Percentiles rank a stretch among this genome's conserved stretches.
These are phyloP conservation scores for Rousettus madagascariensis DNA, from an alignment of 2,797 vertebrate species.

Conservation along the genomic window DNA sequence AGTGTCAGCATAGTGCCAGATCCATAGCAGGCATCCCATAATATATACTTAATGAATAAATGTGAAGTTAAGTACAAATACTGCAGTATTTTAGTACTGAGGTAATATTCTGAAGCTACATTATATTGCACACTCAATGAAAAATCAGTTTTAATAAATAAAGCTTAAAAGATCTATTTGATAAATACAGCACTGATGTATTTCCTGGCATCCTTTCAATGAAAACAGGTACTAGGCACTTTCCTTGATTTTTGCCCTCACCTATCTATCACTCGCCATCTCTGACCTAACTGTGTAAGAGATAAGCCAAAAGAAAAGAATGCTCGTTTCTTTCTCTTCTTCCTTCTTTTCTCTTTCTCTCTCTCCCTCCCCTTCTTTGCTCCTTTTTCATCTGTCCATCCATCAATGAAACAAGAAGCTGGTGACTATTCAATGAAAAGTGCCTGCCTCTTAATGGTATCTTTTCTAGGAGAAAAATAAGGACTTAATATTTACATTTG, in stretches of 20 bases:
- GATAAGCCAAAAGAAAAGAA: not conserved
- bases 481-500: constrained; percentile 34
- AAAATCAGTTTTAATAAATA: not conserved
- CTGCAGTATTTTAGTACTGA: not conserved
- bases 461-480: constrained; percentile 45
- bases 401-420: not conserved
- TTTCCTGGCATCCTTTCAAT: not conserved
- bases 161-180: not conserved
- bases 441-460: not conserved
- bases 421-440: not conserved
- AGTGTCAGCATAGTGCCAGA: not conserved
- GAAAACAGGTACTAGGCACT: not conserved
- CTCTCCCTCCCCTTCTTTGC: not conserved
- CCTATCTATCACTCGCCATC: not conserved
- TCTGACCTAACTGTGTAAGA: not conserved
- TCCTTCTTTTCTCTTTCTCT: not conserved
- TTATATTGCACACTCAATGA: not conserved
- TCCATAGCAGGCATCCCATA: not conserved
- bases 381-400: not conserved
- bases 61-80: constrained; percentile 21
- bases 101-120: constrained; percentile 35
- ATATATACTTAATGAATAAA: constrained; percentile 29
- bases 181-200: not conserved
- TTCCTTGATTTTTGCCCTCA: not conserved
- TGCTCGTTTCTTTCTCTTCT: not conserved